Base-by-base conservation (phyloP, 2,113 vertebrate species). In the Ellobius talpinus region DNA sequence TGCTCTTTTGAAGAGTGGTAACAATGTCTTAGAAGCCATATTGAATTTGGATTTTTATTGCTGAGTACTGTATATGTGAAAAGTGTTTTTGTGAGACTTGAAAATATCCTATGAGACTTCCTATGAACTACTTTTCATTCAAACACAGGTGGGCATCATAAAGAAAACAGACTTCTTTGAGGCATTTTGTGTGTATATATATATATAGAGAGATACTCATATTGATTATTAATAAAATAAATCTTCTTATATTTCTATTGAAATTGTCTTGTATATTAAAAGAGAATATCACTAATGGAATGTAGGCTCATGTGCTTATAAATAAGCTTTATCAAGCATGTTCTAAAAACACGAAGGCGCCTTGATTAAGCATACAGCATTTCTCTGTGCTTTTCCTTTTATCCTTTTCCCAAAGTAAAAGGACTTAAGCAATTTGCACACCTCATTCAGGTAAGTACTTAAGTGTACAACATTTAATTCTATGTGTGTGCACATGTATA, bases 1-100 rank as follows among this genome's bases (percentile, higher is more conserved):
- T 65, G 81, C 7, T 74, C 55, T 79, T 87, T 93, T 36, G 45
- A 31, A 87, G 8, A 66, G 1, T 12, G 68, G 73, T 87, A 65
- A 8, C 13, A 63, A 55, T 82, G 66, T 4, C 8, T 81, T 76
- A 86, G 73, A 87, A 81, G 21, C 12, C 13, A 52, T 86, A 93
- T 90, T 86, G n/a, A 89, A 94, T 78, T 66, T 84, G 12, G 6
- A 66, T 92, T 76, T 96, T 89, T 29, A 65, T 1, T 82, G 33
- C 33, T 63, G 16, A 85, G 5, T 82, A 66, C 11, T 61, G 2
- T 14, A 93, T 47, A 39, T 74, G 10, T 45, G 73, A 45, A 72
- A 77, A 82, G 39, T 29, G 6, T 73, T 78, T 61, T 36, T 50
- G 36, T 92, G 36, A 90, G 72, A 86, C 1, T 23, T 84, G 3